A percentile compares a stretch with the other conserved stretches of the same genome.
These are phyloP conservation scores for Cabera pusaria DNA, from an alignment of 2,888 invertebrate species.

Conservation along the genomic window DNA sequence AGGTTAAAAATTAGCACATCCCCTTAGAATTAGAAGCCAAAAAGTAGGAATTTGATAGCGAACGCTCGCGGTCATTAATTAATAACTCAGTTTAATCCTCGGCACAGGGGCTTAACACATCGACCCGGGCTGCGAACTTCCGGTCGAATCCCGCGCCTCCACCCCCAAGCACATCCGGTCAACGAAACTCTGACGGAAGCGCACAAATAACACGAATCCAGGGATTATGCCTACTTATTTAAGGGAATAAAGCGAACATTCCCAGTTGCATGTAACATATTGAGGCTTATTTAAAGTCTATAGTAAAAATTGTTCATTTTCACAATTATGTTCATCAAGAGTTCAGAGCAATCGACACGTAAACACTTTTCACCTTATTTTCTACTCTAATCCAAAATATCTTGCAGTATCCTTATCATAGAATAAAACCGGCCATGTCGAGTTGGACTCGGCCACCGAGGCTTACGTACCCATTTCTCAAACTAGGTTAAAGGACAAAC, in stretches of 20 bases:
- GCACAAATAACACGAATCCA: conserved; percentile 41
- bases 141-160: conserved; percentile 74
- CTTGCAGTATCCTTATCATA: too few relatives aligned
- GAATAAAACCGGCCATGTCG: too few relatives aligned
- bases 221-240: conserved; percentile 21
- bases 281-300: conserved; percentile 3
- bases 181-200: conserved; percentile 60
- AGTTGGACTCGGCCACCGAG: too few relatives aligned
- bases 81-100: conserved; percentile 72
- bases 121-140: conserved; percentile 66
- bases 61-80: conserved; percentile 70
- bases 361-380: too few relatives aligned
- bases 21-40: conserved; percentile 35
- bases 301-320: too few relatives aligned
- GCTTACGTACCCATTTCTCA: too few relatives aligned
- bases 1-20: conserved; percentile 6
- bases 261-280: conserved; percentile 4
- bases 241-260: conserved; percentile 16
- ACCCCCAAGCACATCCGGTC: conserved; percentile 72
- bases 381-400: too few relatives aligned
- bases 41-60: conserved; percentile 49
- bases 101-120: conserved; percentile 72
- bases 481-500: too few relatives aligned
- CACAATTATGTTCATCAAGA: too few relatives aligned
- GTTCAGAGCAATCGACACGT: too few relatives aligned